Conservation (phyloP, 1,140 invertebrate genomes). For the Drosophila nigrodunni region DNA sequence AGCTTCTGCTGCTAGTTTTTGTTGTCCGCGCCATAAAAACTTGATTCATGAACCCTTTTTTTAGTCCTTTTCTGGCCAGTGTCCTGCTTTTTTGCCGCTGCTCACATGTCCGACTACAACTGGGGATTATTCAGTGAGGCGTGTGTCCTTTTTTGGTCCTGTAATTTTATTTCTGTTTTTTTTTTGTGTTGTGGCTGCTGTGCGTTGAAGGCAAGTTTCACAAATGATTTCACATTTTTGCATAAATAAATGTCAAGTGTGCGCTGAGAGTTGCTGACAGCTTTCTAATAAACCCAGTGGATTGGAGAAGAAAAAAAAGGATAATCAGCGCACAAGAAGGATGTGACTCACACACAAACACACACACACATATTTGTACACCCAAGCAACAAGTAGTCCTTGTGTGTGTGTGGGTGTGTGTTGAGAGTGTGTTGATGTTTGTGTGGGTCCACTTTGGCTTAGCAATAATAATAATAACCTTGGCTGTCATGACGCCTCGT, state of each 20-base stretch:
- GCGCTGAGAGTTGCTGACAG: slow-evolving; percentile 78
- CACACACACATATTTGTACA: background rate
- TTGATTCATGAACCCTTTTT: slow-evolving; percentile 73
- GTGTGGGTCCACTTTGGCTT: slow-evolving; percentile 69
- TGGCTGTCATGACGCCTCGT: slow-evolving; percentile 68
- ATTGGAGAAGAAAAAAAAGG: slow-evolving; percentile 57
- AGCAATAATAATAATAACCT: slow-evolving; percentile 81
- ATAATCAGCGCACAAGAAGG: slow-evolving; percentile 65
- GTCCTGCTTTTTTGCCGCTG: slow-evolving; percentile 27
- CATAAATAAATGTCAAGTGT: slow-evolving; percentile 83
- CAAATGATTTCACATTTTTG: slow-evolving; percentile 84
- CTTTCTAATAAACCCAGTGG: slow-evolving; percentile 78
- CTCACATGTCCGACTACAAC: slow-evolving; percentile 28
- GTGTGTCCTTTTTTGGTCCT: slow-evolving; percentile 43
- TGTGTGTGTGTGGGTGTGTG: background rate
- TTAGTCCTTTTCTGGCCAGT: slow-evolving; percentile 17
- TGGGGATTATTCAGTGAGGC: slow-evolving; percentile 50
- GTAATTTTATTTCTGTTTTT: slow-evolving; percentile 27
- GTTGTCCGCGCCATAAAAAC: slow-evolving; percentile 42
- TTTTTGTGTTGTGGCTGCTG: slow-evolving; percentile 26
- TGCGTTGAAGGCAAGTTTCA: slow-evolving; percentile 73
- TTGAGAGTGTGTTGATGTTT: slow-evolving; percentile 38
- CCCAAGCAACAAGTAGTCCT: slow-evolving; percentile 65
- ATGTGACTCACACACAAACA: slow-evolving; percentile 35
- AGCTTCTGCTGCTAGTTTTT: slow-evolving; percentile 7